Evolutionary conservation across 2,113 vertebrate genomes (phyloP).

Genomic region (Bombycilla garrulus): DNA sequence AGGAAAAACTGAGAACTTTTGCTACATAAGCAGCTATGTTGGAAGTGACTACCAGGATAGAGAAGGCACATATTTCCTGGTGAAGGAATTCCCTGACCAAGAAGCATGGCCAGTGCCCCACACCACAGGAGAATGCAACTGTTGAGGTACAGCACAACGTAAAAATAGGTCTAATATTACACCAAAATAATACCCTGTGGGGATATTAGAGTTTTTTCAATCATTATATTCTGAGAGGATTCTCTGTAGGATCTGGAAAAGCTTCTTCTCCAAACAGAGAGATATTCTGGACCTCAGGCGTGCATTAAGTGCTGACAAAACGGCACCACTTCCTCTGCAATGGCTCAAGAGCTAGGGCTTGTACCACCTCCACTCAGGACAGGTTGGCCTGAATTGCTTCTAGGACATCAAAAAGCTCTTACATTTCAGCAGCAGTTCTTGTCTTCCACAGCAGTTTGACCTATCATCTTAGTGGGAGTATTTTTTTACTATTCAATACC

Average conservation of each 20-base stretch:
- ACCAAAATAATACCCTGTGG: not conserved
- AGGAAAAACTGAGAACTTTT: not conserved
- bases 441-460: not conserved
- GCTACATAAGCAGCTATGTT: not conserved
- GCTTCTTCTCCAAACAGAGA: not conserved
- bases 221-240: not conserved
- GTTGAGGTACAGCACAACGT: not conserved
- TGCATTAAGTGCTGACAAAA: not conserved
- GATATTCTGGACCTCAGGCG: not conserved
- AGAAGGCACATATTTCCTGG: not conserved
- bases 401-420: not conserved
- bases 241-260: not conserved
- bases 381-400: not conserved
- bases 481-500: not conserved
- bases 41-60: not conserved
- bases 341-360: not conserved
- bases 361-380: not conserved
- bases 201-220: not conserved
- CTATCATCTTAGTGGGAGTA: not conserved
- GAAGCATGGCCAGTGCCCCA: not conserved
- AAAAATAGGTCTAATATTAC: not conserved
- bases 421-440: not conserved
- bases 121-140: not conserved
- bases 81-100: not conserved
- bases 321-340: accelerated